A percentile compares a stretch with the other conserved stretches of the same genome.
Evolutionary conservation across 2,113 vertebrate species (phyloP).

Genomic region (Andinoacara biseriatus): DNA sequence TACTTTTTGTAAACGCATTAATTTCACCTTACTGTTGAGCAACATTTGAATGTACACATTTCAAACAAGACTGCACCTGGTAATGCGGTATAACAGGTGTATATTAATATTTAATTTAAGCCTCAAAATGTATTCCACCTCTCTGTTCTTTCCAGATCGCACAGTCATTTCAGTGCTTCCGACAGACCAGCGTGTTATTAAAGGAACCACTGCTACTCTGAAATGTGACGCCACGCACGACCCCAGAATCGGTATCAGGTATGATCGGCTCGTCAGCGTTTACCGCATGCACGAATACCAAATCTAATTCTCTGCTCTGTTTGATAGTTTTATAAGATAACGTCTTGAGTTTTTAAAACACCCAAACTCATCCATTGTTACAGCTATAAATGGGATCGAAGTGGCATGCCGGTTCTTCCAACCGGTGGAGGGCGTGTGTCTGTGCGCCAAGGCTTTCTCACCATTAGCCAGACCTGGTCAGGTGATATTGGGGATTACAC

Average conservation of each 20-base stretch:
- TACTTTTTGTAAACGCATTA: constrained; percentile 11
- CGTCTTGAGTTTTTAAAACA: neutral
- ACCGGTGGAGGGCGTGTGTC: constrained; percentile 85
- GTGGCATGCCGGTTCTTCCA: constrained; percentile 77
- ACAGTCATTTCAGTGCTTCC: constrained; percentile 88
- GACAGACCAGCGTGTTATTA: constrained; percentile 90
- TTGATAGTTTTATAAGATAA: neutral
- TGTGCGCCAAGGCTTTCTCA: constrained; percentile 86
- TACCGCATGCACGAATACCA: neutral
- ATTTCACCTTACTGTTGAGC: constrained; percentile 4
- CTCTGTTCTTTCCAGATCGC: constrained; percentile 83
- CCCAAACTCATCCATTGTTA: neutral
- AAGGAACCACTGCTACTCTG: constrained; percentile 90
- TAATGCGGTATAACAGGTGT: neutral
- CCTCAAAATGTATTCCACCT: neutral
- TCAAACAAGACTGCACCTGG: neutral
- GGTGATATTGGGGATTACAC: constrained; percentile 97
- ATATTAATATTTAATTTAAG: constrained; percentile 4
- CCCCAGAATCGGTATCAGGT: constrained; percentile 88
- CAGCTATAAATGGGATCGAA: constrained; percentile 93
- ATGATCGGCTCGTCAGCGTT: constrained; percentile 24
- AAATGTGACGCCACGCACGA: constrained; percentile 88
- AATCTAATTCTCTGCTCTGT: neutral
- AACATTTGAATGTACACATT: constrained; percentile 23
- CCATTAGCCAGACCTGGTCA: constrained; percentile 96